Base-by-base conservation (phyloP, 2,888 invertebrate species). In the Drosophila falleni region DNA sequence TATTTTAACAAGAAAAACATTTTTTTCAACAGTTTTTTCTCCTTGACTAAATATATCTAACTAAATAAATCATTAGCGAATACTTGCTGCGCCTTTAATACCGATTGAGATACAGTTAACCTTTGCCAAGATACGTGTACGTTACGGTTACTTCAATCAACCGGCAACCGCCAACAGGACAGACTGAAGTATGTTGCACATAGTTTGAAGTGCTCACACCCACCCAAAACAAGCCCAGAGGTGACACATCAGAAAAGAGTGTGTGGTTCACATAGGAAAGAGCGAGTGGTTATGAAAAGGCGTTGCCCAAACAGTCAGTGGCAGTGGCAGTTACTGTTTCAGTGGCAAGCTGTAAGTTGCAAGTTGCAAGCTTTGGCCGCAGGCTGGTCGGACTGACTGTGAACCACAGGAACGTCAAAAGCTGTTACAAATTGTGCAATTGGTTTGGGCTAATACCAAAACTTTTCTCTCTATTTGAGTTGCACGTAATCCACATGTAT, bases 391-490 rank as follows among this genome's bases (percentile, higher is more conserved):
- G 29, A 13, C 4, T 13, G n/a, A 37, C 37, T 72, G 31, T 42
- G 62, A 75, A 66, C 66, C 56, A 37, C 67, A 78, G 65, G 56
- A 77, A 77, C 84, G 74, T 83, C 84, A 84, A 84, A 84, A 86
- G 87, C 84, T 83, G 87, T 79, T 86, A 84, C 84, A 87, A 84
- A 84, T 84, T 84, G 84, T 84, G 84, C 84, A 84, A 84, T 87
- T 87, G 84, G 87, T 81, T 84, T 85, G 75, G 87, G 87, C 84
- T 83, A 84, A 86, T 86, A 74, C 74, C 56, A 69, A 75, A 68
- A 71, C 75, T 59, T 63, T 49, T 71, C 62, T 74, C 56, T 72
- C 51, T 67, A 67, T 75, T 75, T 79, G 49, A 67, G 72, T 67
- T 68, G 60, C 64, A 55, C 62, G 61, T 66, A 54, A 49, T 71